These are phyloP conservation scores for Hydropsyche betteni DNA, from an alignment of 2,888 invertebrate genomes.

Conservation along the genomic window DNA sequence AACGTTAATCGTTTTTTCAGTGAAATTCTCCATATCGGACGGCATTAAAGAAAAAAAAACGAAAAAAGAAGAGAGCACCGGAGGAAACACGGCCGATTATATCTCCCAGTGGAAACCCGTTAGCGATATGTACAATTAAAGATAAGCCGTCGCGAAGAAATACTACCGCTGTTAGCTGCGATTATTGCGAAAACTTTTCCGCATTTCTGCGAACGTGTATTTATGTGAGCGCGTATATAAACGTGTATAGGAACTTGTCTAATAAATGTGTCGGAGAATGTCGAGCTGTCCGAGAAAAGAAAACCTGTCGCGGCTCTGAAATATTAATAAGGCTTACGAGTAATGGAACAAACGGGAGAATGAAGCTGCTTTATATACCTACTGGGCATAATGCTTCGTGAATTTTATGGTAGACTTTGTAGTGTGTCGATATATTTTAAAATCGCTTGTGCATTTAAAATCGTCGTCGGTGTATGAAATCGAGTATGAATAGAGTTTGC, in stretches of 20 bases:
- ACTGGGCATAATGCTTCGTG: too few species aligned
- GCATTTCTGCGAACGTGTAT: constrained; percentile 8
- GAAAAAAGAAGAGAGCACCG: background rate
- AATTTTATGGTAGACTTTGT: too few species aligned
- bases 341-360: constrained; percentile 10
- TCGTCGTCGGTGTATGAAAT: too few species aligned
- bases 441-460: too few species aligned
- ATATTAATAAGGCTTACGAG: constrained; percentile 31
- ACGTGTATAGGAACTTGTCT: constrained; percentile 14
- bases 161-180: constrained; percentile 16
- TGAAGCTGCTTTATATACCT: constrained; percentile 10
- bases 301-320: constrained; percentile 29
- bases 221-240: background rate
- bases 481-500: too few species aligned
- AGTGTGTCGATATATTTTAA: too few species aligned
- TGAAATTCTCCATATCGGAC: constrained; percentile 1
- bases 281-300: constrained; percentile 31
- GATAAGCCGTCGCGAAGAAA: constrained; percentile 28
- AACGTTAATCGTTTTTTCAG: background rate
- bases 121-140: constrained; percentile 30
- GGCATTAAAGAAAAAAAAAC: constrained; percentile 5
- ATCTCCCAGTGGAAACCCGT: constrained; percentile 14
- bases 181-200: constrained; percentile 27
- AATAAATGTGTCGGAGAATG: constrained; percentile 27
- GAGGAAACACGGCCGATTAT: constrained; percentile 13